Percentiles rank a stretch among this genome's conserved stretches.
These are phyloP conservation scores for Heliconius melpomene DNA, from an alignment of 1,140 invertebrate species.

Conservation along the genomic window DNA sequence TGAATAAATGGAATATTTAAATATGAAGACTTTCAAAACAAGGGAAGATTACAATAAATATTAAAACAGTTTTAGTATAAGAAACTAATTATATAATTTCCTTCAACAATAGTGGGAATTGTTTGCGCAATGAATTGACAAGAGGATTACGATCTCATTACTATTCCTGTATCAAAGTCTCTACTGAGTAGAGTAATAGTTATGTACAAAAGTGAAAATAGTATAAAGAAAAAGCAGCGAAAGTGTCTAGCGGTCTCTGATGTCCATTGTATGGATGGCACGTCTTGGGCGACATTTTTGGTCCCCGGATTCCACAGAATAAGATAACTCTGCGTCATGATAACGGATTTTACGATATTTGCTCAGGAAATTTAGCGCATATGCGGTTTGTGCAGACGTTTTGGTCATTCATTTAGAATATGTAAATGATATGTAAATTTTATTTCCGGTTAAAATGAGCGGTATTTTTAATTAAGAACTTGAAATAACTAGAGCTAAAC, in stretches of 20 bases:
- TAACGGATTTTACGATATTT: slow-evolving; percentile 15
- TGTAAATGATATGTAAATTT: slow-evolving; percentile 6
- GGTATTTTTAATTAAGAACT: neutral
- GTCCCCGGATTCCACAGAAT: slow-evolving; percentile 49
- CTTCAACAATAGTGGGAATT: slow-evolving; percentile 16
- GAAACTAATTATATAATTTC: slow-evolving; percentile 10
- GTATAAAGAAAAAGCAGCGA: slow-evolving; percentile 72
- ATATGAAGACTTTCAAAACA: neutral
- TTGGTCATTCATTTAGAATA: neutral
- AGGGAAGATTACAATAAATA: neutral
- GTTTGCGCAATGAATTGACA: slow-evolving; percentile 31
- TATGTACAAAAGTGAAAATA: slow-evolving; percentile 73
- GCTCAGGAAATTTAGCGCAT: neutral
- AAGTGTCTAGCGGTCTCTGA: slow-evolving; percentile 64
- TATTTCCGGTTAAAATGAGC: slow-evolving; percentile 2
- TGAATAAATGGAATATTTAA: too few species aligned
- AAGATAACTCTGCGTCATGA: slow-evolving; percentile 5
- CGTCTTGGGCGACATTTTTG: slow-evolving; percentile 60
- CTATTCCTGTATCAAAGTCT: slow-evolving; percentile 28
- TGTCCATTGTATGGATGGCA: slow-evolving; percentile 65
- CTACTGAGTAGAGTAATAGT: slow-evolving; percentile 31
- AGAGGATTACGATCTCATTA: slow-evolving; percentile 31
- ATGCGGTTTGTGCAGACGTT: neutral
- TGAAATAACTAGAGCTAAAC: neutral
- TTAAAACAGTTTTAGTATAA: neutral